phyloP scores from a whole-genome alignment of 2,797 vertebrate species.

The Hirundo rustica region DNA sequence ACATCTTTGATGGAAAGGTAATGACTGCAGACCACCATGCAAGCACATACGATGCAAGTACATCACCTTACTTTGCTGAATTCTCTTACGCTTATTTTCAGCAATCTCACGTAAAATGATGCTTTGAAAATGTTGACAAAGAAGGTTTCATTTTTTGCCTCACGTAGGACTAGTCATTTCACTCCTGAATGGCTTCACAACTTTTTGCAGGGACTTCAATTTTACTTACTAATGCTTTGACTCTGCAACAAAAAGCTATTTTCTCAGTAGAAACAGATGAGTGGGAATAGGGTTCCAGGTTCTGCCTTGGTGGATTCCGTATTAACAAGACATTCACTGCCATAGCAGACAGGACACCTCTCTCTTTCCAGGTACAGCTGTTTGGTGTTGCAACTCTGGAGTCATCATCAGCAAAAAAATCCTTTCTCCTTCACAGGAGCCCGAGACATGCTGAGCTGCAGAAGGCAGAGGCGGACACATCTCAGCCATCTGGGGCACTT shows the following conservation, averaged over 20 bases:
- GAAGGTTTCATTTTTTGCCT: neutral
- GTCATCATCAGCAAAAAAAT: neutral
- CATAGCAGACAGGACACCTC: neutral
- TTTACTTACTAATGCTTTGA: neutral
- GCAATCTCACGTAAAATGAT: neutral
- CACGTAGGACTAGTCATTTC: neutral
- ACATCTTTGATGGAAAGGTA: neutral
- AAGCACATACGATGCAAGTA: neutral
- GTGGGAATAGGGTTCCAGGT: neutral
- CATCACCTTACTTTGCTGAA: neutral
- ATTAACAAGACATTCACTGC: neutral
- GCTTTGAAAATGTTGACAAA: neutral
- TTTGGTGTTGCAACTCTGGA: neutral
- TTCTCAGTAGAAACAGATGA: neutral
- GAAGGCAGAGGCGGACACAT: neutral
- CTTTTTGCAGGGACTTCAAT: neutral
- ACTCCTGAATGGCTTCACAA: neutral
- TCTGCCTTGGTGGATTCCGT: neutral
- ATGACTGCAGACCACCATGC: neutral
- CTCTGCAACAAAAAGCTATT: neutral
- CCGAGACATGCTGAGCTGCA: neutral
- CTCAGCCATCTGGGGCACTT: neutral
- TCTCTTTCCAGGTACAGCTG: neutral
- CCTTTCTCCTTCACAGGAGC: neutral
- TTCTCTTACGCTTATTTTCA: slow-evolving; percentile 15